These are phyloP conservation scores for Polypterus senegalus DNA, from an alignment of 2,113 vertebrate species.

Conservation along the genomic window DNA sequence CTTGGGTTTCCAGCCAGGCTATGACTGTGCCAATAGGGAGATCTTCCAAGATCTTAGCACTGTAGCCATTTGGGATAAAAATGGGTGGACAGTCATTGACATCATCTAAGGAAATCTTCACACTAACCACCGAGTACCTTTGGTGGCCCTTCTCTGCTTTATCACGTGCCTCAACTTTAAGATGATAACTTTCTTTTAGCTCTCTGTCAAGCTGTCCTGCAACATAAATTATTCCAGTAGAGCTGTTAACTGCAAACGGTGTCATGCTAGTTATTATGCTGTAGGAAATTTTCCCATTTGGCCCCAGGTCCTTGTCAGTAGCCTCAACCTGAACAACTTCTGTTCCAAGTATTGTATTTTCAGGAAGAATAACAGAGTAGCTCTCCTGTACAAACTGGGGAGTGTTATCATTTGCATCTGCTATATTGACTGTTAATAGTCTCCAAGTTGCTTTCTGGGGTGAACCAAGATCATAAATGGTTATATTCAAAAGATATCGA, in stretches of 20 bases:
- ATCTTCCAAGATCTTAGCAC: conserved; percentile 79
- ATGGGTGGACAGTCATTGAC: conserved; percentile 88
- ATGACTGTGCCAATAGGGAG: conserved; percentile 83
- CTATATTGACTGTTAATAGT: conserved; percentile 70
- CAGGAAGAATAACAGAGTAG: conserved; percentile 71
- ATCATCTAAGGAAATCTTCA: conserved; percentile 76
- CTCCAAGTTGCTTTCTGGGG: conserved; percentile 78
- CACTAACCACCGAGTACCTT: conserved; percentile 62
- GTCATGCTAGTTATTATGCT: conserved; percentile 74
- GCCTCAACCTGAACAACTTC: conserved; percentile 89
- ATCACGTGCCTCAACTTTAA: conserved; percentile 89
- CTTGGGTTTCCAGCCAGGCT: conserved; percentile 86
- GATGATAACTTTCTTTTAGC: conserved; percentile 58
- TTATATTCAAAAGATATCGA: conserved; percentile 83
- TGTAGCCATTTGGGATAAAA: conserved; percentile 79
- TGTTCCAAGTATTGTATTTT: conserved; percentile 80
- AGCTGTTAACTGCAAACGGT: conserved; percentile 79
- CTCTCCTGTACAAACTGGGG: conserved; percentile 76
- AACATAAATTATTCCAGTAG: conserved; percentile 78
- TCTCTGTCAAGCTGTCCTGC: conserved; percentile 82
- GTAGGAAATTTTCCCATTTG: conserved; percentile 75
- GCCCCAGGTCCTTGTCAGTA: conserved; percentile 78
- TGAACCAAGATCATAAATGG: conserved; percentile 82
- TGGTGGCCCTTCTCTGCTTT: conserved; percentile 64
- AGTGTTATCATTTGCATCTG: conserved; percentile 83